These are phyloP conservation scores for Pedetes capensis DNA, from an alignment of 2,113 vertebrate species.

Conservation along the genomic window DNA sequence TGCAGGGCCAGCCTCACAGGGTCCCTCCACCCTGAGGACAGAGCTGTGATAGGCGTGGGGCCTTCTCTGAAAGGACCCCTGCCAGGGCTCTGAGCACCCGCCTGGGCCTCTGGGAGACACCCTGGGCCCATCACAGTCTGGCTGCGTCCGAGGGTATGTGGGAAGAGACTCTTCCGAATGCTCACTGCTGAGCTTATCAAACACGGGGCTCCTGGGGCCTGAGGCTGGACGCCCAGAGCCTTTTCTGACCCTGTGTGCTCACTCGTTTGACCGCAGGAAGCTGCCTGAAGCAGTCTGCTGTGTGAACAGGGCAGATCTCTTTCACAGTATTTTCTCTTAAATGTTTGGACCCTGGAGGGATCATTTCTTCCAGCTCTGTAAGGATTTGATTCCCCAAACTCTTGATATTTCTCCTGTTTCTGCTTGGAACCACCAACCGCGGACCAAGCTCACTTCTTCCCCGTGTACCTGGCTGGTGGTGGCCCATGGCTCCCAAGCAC, in stretches of 20 bases:
- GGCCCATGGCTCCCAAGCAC: background rate
- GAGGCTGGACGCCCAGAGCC: background rate
- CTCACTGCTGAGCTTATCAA: background rate
- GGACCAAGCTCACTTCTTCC: accelerated
- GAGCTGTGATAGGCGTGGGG: no score
- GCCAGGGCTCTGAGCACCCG: no score
- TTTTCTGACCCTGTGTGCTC: background rate
- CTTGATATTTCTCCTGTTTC: background rate
- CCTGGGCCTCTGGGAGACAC: background rate
- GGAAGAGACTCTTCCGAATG: accelerated
- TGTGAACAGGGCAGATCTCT: no score
- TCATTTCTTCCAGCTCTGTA: background rate
- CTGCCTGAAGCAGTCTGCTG: no score
- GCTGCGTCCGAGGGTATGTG: background rate
- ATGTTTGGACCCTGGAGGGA: background rate
- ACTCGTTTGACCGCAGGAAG: no score
- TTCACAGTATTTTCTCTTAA: background rate
- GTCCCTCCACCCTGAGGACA: background rate
- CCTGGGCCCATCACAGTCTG: background rate
- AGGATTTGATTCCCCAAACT: background rate
- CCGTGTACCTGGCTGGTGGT: accelerated
- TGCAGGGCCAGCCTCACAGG: accelerated
- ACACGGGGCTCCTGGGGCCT: no score
- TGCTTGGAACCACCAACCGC: background rate
- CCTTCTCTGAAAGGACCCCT: no score